Base-by-base conservation (phyloP, 2,113 vertebrate species). In the Xiphophorus couchianus region DNA sequence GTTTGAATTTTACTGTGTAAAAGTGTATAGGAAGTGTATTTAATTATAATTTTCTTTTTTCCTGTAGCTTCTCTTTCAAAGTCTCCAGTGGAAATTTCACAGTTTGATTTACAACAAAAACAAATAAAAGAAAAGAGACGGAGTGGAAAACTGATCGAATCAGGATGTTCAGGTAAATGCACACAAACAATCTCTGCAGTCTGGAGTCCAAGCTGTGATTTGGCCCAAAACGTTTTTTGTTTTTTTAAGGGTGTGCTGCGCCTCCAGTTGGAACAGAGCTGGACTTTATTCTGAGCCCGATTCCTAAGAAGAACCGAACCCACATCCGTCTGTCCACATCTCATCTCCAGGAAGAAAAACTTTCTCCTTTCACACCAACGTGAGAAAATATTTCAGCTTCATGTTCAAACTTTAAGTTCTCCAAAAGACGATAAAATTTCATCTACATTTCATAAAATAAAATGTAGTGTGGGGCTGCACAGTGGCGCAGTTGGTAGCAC, bases 231-330 rank as follows among this genome's bases (percentile, higher is more conserved):
- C 15, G 0, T 71, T 5, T 66, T 65, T 30, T 2, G 4, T 74
- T 71, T 39, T 29, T 81, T 22, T 60, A 42, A 94, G 94, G 35
- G 61, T 69, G 30, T 39, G 29, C 31, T 12, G 37, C 25, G 30
- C 82, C 84, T 74, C 86, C 63, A 1, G 74, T 81, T 10, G 89
- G 91, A n/a, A n/a, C 93, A 84, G 94, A 94, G 72, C 62, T 93
- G 39, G 93, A 94, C 11, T 48, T 86, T 70, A 78, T 73, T 66
- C 62, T 95, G 70, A 90, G 80, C 0, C 80, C 72, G 0, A 35
- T 69, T 82, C 9, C 63, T 10, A 35, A 51, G 25, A 75, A n/a
- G 35, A 22, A 39, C n/a, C 76, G 3, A 6, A 76, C 77, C 19
- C 51, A 62, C 2, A 48, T 80, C 71, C 31, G 33, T 67, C 37